phyloP scores from a whole-genome alignment of 2,888 invertebrate species.

The Lasioglossum leucozonium region DNA sequence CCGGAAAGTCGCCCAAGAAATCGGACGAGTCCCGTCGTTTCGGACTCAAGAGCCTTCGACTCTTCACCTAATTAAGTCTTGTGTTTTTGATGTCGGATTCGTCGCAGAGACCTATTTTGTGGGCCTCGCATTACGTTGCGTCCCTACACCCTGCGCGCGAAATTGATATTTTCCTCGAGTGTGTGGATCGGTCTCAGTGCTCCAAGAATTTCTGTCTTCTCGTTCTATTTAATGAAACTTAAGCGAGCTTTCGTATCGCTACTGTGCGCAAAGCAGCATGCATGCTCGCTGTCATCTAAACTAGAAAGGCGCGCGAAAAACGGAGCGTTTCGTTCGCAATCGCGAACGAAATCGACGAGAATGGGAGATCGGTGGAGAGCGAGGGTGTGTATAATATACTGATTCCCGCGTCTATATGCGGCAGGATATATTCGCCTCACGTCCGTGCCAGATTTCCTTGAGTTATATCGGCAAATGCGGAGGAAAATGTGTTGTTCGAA shows the following conservation, averaged over 20 bases:
- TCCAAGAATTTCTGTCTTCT: neutral
- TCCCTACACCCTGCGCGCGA: no score
- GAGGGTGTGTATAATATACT: slow-evolving; percentile 50
- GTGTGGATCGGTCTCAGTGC: neutral
- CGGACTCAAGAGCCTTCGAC: no score
- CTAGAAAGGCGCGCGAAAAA: slow-evolving; percentile 11
- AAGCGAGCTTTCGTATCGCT: neutral
- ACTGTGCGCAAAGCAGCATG: neutral
- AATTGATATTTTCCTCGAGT: neutral
- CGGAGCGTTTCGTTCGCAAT: slow-evolving; percentile 16
- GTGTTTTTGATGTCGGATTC: no score
- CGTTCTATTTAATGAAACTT: neutral
- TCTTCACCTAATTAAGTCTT: no score
- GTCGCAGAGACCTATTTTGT: no score
- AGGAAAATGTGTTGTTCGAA: slow-evolving; percentile 57
- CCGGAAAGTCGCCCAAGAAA: no score
- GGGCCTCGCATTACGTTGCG: no score
- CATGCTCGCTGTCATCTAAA: neutral
- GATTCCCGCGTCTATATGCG: slow-evolving; percentile 49
- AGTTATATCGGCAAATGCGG: slow-evolving; percentile 58
- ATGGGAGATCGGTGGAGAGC: neutral
- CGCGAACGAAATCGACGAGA: slow-evolving; percentile 35
- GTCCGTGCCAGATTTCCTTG: slow-evolving; percentile 59
- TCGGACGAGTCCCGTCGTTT: no score
- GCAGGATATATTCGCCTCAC: slow-evolving; percentile 51